Base-by-base conservation (phyloP, 2,888 invertebrate genomes). In the Mamestra brassicae region DNA sequence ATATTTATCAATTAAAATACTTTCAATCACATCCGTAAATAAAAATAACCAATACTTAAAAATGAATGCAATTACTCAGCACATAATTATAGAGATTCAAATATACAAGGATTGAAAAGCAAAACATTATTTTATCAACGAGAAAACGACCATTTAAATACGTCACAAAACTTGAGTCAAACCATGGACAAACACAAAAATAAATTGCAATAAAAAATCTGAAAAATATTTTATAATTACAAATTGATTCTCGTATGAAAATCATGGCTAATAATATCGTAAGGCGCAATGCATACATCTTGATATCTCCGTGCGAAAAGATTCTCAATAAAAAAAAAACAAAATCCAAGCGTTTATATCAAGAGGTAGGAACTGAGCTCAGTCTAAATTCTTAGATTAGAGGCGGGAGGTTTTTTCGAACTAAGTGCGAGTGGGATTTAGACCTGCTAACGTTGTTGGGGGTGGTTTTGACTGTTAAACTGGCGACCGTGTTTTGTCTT, bases 361-460 rank as follows among this genome's bases (percentile, higher is more conserved):
- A 76, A 86, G 83, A 71, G 57, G 47, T 76, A 76, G 8, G 65
- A 17, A 76, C 78, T 82, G 68, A 58, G 34, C 71, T 86, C 86
- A 85, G 81, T 85, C 86, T 65, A 65, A 77, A 60, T 78, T 72
- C 66, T 93, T 89, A 95, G 79, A 94, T 93, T 54, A 95, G 90
- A 58, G 96, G 96, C 77, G 96, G 96, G 65, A 95, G 84, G 73
- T 96, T 94, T 87, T 94, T 95, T 85, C 95, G 88, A 15, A 91
- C 89, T 76, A 96, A 87, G 85, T 95, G 91, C 36, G 95, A 88
- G 68, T 96, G 95, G 0, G 96, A 95, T 67, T 95, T 95, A n/a
- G 96, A 95, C 80, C 96, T 86, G 82, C 90, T 92, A 57, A 95
- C 89, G 65, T 91, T 93, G 69, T 87, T 92, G 0, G 95, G 93